Evolutionary conservation across 2,113 vertebrate species (phyloP).

Genomic region (Callithrix jacchus): DNA sequence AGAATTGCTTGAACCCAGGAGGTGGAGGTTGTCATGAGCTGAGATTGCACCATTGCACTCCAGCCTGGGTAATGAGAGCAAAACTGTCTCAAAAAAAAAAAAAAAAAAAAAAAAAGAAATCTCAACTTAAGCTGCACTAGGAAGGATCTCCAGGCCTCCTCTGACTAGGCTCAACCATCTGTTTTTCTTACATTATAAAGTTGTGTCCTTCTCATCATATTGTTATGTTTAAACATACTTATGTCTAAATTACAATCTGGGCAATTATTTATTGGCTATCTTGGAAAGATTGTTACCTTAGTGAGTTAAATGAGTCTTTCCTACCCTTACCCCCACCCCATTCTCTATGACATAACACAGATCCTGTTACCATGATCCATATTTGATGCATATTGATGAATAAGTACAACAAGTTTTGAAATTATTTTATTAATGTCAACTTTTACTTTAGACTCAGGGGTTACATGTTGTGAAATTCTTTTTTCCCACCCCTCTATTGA

Average conservation of each 20-base stretch:
- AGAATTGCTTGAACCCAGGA: too few relatives aligned
- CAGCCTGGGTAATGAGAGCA: too few relatives aligned
- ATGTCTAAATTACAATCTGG: background rate
- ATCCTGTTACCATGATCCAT: background rate
- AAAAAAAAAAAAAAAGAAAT: too few relatives aligned
- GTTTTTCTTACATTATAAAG: background rate
- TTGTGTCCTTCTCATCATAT: background rate
- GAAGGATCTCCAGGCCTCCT: background rate
- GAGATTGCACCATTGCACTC: too few relatives aligned
- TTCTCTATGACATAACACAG: background rate
- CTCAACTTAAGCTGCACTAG: background rate
- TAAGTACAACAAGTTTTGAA: too few relatives aligned
- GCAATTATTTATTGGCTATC: background rate
- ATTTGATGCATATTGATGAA: background rate
- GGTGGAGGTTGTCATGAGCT: too few relatives aligned
- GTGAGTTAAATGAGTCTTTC: background rate
- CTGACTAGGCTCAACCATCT: background rate
- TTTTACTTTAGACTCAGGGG: too few relatives aligned
- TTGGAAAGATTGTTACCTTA: background rate
- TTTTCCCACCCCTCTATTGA: background rate
- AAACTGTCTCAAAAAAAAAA: too few relatives aligned
- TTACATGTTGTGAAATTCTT: background rate
- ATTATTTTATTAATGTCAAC: too few relatives aligned
- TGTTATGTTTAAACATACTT: background rate
- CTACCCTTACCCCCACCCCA: fast-evolving